Evolutionary conservation across 2,797 vertebrate genomes (phyloP), one percentile per base, ranked within the genome.

Genomic region (Acrocephalus scirpaceus): DNA sequence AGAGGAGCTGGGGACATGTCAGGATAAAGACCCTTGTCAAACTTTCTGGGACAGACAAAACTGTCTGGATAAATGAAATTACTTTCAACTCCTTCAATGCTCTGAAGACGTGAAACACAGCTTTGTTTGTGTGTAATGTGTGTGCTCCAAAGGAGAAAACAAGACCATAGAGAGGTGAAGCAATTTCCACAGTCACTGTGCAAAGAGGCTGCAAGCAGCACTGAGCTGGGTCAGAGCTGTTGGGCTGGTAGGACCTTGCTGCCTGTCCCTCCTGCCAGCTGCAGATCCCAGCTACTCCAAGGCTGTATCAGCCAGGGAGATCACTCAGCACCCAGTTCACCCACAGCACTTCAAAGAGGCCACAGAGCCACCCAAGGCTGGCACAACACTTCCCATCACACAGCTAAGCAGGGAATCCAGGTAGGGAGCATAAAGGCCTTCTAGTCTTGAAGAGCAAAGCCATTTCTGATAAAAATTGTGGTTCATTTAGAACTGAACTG

Each of bases 401-500:
- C 10, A 65, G 64, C 7, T 17, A 36, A 38, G 21, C 50, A 72
- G 10, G 5, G 26, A 72, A 90, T 36, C 29, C 74, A 71, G 19
- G 38, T 4, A 79, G 45, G 20, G 50, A 87, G 40, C 77, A 69
- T 7, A 38, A 73, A 89, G 45, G 17, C 44, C 21, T 77, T 42
- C 62, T 32, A 69, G 38, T 34, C 29, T 40, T 58, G 74, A 85
- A 88, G 26, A 85, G 27, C 8, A 18, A 90, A 95, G 71, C 34
- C 27, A 51, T 71, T 88, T 84, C 83, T 69, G 60, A 79, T 76
- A 67, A 77, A 96, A 87, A 76, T 19, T 10, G 13, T 50, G 50
- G 22, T 47, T 76, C 48, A 60, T 36, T 78, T 73, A 82, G 56
- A 81, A 64, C 3, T 36, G 36, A 76, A 13, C 58, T 67, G 56